Conservation (phyloP, 2,797 vertebrate genomes). For the Micromesistius poutassou region DNA sequence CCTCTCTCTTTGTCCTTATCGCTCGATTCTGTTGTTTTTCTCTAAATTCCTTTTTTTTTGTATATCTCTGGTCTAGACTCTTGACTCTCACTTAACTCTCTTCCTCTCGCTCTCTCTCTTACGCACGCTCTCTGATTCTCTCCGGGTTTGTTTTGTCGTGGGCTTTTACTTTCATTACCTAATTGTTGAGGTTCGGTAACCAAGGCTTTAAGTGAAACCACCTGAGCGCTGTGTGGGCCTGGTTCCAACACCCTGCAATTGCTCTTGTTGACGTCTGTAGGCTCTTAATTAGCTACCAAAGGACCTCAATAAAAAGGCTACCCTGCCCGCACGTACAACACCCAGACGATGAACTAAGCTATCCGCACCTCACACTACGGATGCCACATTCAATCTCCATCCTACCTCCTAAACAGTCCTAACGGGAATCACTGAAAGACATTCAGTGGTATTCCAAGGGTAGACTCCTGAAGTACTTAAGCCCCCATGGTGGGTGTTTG, state of each 20-base stretch:
- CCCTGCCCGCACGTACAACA: conserved; percentile 2
- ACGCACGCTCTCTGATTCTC: neutral
- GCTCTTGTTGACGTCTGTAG: conserved; percentile 3
- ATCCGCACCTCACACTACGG: neutral
- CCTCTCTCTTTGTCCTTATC: neutral
- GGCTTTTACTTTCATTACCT: conserved; percentile 4
- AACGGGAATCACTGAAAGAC: neutral
- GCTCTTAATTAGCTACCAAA: conserved; percentile 7
- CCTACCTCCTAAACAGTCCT: neutral
- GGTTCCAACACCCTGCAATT: conserved; percentile 17
- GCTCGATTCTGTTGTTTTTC: neutral
- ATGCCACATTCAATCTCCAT: neutral
- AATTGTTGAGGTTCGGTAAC: conserved; percentile 3
- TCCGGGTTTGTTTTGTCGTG: neutral
- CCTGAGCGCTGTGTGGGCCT: conserved; percentile 29
- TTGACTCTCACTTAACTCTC: neutral
- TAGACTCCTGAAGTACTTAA: neutral
- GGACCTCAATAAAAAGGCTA: conserved; percentile 7
- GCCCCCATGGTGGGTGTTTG: conserved; percentile 35
- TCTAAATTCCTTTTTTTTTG: neutral
- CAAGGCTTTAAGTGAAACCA: conserved; percentile 46
- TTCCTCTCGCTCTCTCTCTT: neutral
- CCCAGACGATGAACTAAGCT: conserved; percentile 7
- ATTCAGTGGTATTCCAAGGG: neutral
- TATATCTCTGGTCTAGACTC: neutral